phyloP scores from a whole-genome alignment of 2,797 vertebrate genomes.

The Leptatherina wallacei region DNA sequence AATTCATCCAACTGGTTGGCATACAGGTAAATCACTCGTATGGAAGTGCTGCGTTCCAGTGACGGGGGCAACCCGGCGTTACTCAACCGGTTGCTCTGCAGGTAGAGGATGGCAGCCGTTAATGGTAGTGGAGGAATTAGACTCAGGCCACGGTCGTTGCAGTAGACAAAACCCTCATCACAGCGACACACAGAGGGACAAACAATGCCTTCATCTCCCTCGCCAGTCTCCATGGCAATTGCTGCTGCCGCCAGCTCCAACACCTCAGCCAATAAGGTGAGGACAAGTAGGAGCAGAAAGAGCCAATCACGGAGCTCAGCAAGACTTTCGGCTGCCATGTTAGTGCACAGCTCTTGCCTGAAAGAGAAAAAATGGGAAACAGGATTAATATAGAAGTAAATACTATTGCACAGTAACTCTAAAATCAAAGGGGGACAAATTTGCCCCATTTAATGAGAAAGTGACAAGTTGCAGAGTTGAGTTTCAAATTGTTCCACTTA shows the following conservation, averaged over 20 bases:
- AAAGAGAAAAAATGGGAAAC: slow-evolving; percentile 52
- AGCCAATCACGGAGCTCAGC: slow-evolving; percentile 93
- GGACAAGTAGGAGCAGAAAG: slow-evolving; percentile 90
- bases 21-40: slow-evolving; percentile 93
- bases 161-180: slow-evolving; percentile 93
- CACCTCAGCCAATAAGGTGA: slow-evolving; percentile 90
- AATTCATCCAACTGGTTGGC: slow-evolving; percentile 94
- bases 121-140: slow-evolving; percentile 90
- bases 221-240: slow-evolving; percentile 83
- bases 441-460: slow-evolving; percentile 22
- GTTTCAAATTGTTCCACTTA: slow-evolving; percentile 17
- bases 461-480: neutral
- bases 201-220: slow-evolving; percentile 83
- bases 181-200: slow-evolving; percentile 94
- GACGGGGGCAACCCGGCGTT: slow-evolving; percentile 89
- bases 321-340: slow-evolving; percentile 84
- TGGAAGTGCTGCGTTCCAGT: slow-evolving; percentile 83
- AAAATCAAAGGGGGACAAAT: slow-evolving; percentile 5
- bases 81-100: slow-evolving; percentile 96
- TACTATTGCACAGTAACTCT: slow-evolving; percentile 4
- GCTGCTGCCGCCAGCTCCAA: slow-evolving; percentile 87
- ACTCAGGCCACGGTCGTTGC: slow-evolving; percentile 93
- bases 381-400: slow-evolving; percentile 46
- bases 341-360: slow-evolving; percentile 60
- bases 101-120: slow-evolving; percentile 93